These are phyloP conservation scores for Phodopus roborovskii DNA, from an alignment of 2,113 vertebrate species.

Conservation along the genomic window DNA sequence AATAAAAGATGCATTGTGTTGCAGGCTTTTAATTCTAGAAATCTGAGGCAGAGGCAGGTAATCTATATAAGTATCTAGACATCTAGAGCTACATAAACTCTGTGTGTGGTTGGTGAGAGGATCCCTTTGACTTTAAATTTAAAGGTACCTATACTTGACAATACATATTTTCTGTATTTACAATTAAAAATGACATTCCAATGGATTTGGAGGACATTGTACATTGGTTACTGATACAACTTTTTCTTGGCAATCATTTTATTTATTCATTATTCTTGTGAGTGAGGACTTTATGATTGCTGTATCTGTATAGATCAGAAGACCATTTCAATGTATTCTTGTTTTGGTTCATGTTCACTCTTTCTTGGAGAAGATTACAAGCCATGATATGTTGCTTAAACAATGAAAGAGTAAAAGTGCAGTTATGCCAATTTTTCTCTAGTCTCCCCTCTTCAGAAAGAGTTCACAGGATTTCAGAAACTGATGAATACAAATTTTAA, in stretches of 20 bases:
- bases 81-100: neutral
- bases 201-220: neutral
- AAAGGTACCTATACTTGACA: neutral
- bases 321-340: neutral
- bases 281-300: neutral
- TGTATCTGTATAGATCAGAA: neutral
- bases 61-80: no score
- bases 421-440: neutral
- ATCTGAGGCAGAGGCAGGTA: neutral
- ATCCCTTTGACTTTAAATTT: neutral
- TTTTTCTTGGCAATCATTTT: neutral
- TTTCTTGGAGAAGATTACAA: neutral
- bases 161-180: neutral
- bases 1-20: neutral
- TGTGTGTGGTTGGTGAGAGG: neutral
- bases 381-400: neutral
- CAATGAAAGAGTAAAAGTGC: neutral
- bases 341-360: neutral
- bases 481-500: neutral
- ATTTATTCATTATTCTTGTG: neutral
- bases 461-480: neutral
- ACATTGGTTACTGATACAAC: neutral
- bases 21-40: neutral
- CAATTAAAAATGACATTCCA: neutral
- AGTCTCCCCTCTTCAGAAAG: neutral